Base-by-base conservation (phyloP, 2,888 invertebrate genomes). In the Acanthosepion pharaonis region DNA sequence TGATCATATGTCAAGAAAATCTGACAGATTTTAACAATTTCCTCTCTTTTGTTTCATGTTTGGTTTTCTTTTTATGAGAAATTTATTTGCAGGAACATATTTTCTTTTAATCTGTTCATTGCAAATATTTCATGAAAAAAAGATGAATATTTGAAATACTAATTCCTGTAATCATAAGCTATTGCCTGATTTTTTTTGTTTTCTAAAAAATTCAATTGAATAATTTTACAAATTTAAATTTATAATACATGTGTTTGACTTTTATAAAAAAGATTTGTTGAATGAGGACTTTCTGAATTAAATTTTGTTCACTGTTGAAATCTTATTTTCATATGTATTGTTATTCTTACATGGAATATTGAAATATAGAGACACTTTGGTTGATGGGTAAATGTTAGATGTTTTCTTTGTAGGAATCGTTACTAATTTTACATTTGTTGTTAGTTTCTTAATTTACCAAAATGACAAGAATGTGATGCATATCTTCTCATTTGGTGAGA, bases 231-330 rank as follows among this genome's bases (percentile, higher is more conserved):
- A 78, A 78, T 78, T 78, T 59, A 23, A 55, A 55, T 55, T 20
- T 55, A 55, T 55, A 20, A 55, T 55, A 55, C 0, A 59, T 59
- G 20, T 59, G 5, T 25, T 59, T 59, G 59, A 78, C n/a, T n/a
- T 78, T 78, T 78, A 78, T n/a, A n/a, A 0, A 11, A 33, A 78
- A 78, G 78, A 78, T 78, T 78, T 78, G 78, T 78, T 78, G 78
- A 78, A 78, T 78, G 78, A 78, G 78, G 78, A 78, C 78, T 78
- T 78, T 78, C 15, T 78, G 20, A 33, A 33, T 33, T 78, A 3
- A 78, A 33, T 78, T 78, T 78, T 78, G 78, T 78, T 78, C n/a
- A 78, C n/a, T 78, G 78, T 78, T 78, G n/a, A 78, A 78, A n/a
- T 11, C 78, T 78, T 78, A 78, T 78, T 78, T 78, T n/a, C n/a